Evolutionary conservation across 2,888 invertebrate species (phyloP).

Genomic region (Pandemis corylana): DNA sequence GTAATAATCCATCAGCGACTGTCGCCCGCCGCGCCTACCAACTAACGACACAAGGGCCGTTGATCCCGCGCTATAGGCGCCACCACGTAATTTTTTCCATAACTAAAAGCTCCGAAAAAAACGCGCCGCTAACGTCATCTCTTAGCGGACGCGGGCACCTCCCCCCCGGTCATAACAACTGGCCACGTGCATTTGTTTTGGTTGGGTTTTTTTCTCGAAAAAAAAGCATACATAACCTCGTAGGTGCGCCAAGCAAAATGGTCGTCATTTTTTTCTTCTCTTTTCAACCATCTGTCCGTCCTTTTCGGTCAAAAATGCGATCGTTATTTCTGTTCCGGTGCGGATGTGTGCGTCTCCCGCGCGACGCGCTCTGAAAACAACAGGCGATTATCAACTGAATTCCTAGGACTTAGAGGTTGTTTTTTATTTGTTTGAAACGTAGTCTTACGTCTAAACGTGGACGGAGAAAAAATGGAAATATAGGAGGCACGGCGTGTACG

Average conservation of each 20-base stretch:
- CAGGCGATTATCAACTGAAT: slow-evolving; percentile 54
- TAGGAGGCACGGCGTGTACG: slow-evolving; percentile 83
- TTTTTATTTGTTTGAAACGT: slow-evolving; percentile 51
- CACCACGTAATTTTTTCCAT: slow-evolving; percentile 72
- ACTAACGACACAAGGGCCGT: not conserved
- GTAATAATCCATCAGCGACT: not conserved
- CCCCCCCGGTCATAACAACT: slow-evolving; percentile 82
- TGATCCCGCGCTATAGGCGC: slow-evolving; percentile 57
- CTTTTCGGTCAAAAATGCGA: slow-evolving; percentile 85
- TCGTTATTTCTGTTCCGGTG: slow-evolving; percentile 86
- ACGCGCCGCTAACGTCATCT: slow-evolving; percentile 80
- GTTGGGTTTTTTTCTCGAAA: slow-evolving; percentile 81
- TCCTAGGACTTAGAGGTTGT: slow-evolving; percentile 41
- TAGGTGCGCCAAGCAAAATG: slow-evolving; percentile 84
- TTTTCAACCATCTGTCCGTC: slow-evolving; percentile 85
- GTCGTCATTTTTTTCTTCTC: slow-evolving; percentile 85
- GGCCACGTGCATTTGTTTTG: slow-evolving; percentile 85
- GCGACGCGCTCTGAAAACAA: slow-evolving; percentile 66
- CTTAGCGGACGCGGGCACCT: slow-evolving; percentile 77
- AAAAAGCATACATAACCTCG: slow-evolving; percentile 82
- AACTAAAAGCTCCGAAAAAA: slow-evolving; percentile 77
- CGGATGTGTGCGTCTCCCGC: slow-evolving; percentile 79
- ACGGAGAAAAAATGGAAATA: slow-evolving; percentile 84
- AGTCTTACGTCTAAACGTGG: slow-evolving; percentile 80
- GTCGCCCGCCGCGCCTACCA: not conserved